phyloP scores from a whole-genome alignment of 1,140 invertebrate species.

The Andrena cerasifolii region DNA sequence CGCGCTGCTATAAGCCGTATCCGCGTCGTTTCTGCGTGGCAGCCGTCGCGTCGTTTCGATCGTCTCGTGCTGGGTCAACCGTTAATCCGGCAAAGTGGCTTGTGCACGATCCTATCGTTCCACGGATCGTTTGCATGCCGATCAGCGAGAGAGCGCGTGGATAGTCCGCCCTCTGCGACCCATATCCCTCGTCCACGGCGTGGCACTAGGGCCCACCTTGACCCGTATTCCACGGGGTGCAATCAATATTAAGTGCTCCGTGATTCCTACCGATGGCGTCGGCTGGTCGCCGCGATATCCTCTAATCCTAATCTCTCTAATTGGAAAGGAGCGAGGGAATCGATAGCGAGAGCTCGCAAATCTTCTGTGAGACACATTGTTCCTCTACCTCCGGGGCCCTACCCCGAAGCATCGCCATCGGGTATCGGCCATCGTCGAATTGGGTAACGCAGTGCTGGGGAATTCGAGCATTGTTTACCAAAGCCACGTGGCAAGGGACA shows the following conservation, averaged over 20 bases:
- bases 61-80: conserved; percentile 49
- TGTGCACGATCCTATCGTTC: conserved; percentile 45
- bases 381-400: too few relatives aligned
- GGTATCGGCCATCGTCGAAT: not conserved
- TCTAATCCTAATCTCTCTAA: too few relatives aligned
- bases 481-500: conserved; percentile 70
- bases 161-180: not conserved
- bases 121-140: conserved; percentile 34
- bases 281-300: not conserved
- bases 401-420: too few relatives aligned
- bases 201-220: conserved; percentile 1
- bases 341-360: too few relatives aligned
- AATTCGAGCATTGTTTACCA: conserved; percentile 70
- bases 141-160: conserved; percentile 8
- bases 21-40: conserved; percentile 23
- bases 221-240: not conserved
- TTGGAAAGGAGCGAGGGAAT: not conserved
- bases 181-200: not conserved
- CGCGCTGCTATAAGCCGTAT: conserved; percentile 4
- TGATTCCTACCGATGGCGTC: not conserved
- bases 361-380: too few relatives aligned
- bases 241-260: conserved; percentile 11
- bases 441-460: not conserved
- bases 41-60: conserved; percentile 55
- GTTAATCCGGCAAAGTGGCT: conserved; percentile 61